These are phyloP conservation scores for Anarrhichthys ocellatus DNA, from an alignment of 2,113 vertebrate species.

Conservation along the genomic window DNA sequence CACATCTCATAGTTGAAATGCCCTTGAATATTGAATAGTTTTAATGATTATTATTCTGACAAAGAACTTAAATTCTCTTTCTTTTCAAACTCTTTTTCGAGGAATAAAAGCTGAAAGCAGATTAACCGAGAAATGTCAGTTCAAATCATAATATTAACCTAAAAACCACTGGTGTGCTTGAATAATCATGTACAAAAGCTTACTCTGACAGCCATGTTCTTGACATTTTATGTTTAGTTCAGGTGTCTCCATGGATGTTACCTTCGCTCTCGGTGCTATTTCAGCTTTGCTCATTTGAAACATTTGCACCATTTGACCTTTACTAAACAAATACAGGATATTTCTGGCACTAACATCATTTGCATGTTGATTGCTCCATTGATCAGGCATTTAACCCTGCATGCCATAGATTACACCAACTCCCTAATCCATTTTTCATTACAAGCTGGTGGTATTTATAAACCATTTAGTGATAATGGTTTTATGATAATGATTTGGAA, in stretches of 20 bases:
- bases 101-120: background rate
- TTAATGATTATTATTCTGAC: background rate
- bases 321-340: slow-evolving; percentile 40
- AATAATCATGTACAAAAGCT: background rate
- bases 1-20: background rate
- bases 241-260: background rate
- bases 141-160: background rate
- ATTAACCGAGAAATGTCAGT: background rate
- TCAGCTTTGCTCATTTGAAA: background rate
- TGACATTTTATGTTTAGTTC: slow-evolving; percentile 5
- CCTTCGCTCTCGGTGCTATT: background rate
- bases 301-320: slow-evolving; percentile 58
- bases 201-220: background rate
- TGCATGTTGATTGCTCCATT: slow-evolving; percentile 40
- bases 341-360: slow-evolving; percentile 40
- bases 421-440: slow-evolving; percentile 45
- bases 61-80: background rate
- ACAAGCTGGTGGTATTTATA: slow-evolving; percentile 24
- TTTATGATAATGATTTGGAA: slow-evolving; percentile 1
- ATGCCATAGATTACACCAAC: slow-evolving; percentile 36
- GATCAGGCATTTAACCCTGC: slow-evolving; percentile 54
- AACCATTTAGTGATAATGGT: slow-evolving; percentile 4
- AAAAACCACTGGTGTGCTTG: background rate
- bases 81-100: background rate
- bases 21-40: background rate